These are phyloP conservation scores for Pimephales promelas DNA, from an alignment of 2,113 vertebrate genomes.

Conservation along the genomic window DNA sequence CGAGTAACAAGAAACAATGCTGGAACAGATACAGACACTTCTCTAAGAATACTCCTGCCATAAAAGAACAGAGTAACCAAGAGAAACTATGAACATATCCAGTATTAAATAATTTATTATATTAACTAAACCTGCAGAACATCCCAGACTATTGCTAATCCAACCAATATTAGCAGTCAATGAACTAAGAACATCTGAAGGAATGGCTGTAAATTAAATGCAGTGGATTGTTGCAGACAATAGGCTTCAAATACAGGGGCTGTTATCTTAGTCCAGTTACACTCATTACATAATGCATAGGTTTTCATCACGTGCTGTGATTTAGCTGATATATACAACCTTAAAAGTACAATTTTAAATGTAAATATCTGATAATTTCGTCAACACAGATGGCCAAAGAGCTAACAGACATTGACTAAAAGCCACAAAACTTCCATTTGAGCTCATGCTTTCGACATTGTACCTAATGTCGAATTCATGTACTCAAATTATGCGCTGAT, in stretches of 20 bases:
- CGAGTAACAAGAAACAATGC: slow-evolving; percentile 51
- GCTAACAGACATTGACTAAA: background rate
- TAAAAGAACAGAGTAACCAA: background rate
- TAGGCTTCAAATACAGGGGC: background rate
- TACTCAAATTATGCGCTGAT: background rate
- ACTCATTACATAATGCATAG: background rate
- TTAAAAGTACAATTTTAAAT: background rate
- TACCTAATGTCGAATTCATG: background rate
- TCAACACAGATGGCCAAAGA: background rate
- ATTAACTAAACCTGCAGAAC: background rate
- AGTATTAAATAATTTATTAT: background rate
- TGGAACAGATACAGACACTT: background rate
- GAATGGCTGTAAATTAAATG: background rate
- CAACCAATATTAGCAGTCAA: slow-evolving; percentile 15
- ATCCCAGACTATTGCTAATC: background rate
- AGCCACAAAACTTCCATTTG: background rate
- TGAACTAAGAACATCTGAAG: background rate
- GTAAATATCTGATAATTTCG: background rate
- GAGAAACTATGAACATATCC: background rate
- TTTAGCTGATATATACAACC: background rate
- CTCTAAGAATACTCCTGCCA: slow-evolving; percentile 14
- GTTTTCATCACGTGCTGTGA: background rate
- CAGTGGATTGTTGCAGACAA: background rate
- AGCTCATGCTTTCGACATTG: background rate
- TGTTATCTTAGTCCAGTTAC: slow-evolving; percentile 12